phyloP scores from a whole-genome alignment of 2,888 invertebrate species.

The Ernsta delagoae region DNA sequence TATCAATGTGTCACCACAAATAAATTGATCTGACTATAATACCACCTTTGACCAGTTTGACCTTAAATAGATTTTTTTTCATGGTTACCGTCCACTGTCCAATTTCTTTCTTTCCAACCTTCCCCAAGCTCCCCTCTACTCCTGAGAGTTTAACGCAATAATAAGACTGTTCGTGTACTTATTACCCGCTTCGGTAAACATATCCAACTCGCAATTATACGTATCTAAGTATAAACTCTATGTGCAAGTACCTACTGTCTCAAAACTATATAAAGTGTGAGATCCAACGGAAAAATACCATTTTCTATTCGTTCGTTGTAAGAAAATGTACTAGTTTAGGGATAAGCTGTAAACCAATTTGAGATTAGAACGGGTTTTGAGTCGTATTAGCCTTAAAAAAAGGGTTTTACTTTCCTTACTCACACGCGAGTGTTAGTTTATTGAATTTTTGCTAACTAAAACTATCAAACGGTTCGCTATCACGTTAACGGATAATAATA shows the following conservation, averaged over 20 bases:
- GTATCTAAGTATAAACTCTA: not conserved
- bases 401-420: too few species aligned
- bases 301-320: conserved; percentile 31
- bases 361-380: not conserved
- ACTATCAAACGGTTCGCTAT: too few species aligned
- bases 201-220: conserved; percentile 14
- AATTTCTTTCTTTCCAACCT: conserved; percentile 18
- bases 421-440: too few species aligned
- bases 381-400: too few species aligned
- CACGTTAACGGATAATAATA: too few species aligned
- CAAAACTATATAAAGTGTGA: conserved; percentile 41
- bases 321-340: not conserved
- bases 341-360: not conserved
- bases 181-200: conserved; percentile 60
- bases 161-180: conserved; percentile 63
- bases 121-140: conserved; percentile 57
- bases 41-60: too few species aligned
- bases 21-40: too few species aligned
- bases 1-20: too few species aligned
- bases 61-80: too few species aligned
- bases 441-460: too few species aligned
- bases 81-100: not conserved
- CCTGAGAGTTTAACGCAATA: conserved; percentile 60
- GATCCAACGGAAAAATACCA: conserved; percentile 31
- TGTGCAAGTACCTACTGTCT: not conserved